Conservation (phyloP, 2,888 invertebrate species). For the Buathra laborator region DNA sequence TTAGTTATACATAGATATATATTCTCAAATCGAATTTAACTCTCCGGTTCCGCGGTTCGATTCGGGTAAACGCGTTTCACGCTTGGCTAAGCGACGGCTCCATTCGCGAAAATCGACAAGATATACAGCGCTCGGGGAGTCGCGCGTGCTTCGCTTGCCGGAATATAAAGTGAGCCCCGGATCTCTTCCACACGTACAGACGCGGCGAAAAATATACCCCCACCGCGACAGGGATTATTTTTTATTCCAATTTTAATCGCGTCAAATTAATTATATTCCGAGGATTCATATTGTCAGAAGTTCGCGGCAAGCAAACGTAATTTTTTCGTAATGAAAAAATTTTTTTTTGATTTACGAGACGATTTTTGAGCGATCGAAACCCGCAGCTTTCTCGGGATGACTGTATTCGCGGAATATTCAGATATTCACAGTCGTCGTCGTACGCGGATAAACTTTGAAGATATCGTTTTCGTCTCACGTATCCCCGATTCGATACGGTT, state of each 20-base stretch:
- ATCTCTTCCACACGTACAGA: slow-evolving; percentile 70
- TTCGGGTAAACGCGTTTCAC: slow-evolving; percentile 84
- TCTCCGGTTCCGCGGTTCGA: slow-evolving; percentile 67
- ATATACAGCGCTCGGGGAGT: slow-evolving; percentile 76
- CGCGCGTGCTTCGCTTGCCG: slow-evolving; percentile 72
- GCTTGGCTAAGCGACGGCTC: slow-evolving; percentile 84
- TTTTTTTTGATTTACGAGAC: not conserved
- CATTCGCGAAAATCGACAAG: slow-evolving; percentile 82
- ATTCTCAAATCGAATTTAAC: slow-evolving; percentile 59
- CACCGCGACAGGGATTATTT: not conserved
- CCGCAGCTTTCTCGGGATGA: slow-evolving; percentile 71
- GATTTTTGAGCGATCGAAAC: not conserved
- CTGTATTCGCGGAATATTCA: slow-evolving; percentile 73
- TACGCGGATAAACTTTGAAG: slow-evolving; percentile 42
- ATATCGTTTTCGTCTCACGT: slow-evolving; percentile 84
- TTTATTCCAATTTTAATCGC: not conserved
- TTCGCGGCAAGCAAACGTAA: not conserved
- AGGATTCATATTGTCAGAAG: not conserved
- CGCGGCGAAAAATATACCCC: slow-evolving; percentile 71
- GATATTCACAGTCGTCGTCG: slow-evolving; percentile 43
- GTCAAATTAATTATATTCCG: not conserved
- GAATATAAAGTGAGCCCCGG: slow-evolving; percentile 75
- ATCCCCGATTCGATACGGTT: slow-evolving; percentile 82
- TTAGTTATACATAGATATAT: slow-evolving; percentile 38
- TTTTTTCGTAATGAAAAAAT: not conserved